Evolutionary conservation across 2,113 vertebrate genomes (phyloP), one percentile per base, ranked within the genome.

Genomic region (Mormyrus iriodes): DNA sequence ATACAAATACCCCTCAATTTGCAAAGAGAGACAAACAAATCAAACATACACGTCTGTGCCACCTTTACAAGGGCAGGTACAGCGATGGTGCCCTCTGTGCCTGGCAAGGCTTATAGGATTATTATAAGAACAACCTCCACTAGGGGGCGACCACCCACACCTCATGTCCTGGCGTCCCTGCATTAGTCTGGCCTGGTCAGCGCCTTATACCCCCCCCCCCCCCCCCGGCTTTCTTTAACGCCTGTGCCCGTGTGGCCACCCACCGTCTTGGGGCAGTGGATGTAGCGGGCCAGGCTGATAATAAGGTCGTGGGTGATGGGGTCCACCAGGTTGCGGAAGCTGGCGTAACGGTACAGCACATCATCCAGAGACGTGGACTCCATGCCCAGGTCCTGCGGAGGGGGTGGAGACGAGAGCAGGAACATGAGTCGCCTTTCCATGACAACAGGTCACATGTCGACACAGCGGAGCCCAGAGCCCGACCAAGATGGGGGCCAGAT

Each of bases 291-390:
- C 90, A 99, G 95, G 94, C 97, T 99, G 96, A 99, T 99, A 92
- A 99, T 98, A 91, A 99, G 95, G 93, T 99, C 98, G 0, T 99
- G 98, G 0, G 98, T 99, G 95, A 99, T 99, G 3, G 98, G 98
- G 94, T 99, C 98, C 91, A 99, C 98, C 91, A 99, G 95, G 95
- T 99, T 99, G 69, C 98, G 94, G 95, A 99, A 99, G 96, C 98
- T 99, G 95, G 98, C 98, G 0, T 99, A 99, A 46, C 98, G 97
- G 46, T 98, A 99, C 79, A 99, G 95, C 44, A 99, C 98, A 0
- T 99, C 98, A 5, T 99, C 98, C 95, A 99, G 94, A 0, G 98
- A 99, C 35, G 98, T 99, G 0, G 98, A 99, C 94, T 99, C 98
- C 98, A 99, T 99, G 76, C 98, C 98, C 44, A 99, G 93, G 94